Percentiles rank a stretch among this genome's conserved stretches.
phyloP scores from a whole-genome alignment of 1,140 invertebrate species.

The Drosophila ironensis region DNA sequence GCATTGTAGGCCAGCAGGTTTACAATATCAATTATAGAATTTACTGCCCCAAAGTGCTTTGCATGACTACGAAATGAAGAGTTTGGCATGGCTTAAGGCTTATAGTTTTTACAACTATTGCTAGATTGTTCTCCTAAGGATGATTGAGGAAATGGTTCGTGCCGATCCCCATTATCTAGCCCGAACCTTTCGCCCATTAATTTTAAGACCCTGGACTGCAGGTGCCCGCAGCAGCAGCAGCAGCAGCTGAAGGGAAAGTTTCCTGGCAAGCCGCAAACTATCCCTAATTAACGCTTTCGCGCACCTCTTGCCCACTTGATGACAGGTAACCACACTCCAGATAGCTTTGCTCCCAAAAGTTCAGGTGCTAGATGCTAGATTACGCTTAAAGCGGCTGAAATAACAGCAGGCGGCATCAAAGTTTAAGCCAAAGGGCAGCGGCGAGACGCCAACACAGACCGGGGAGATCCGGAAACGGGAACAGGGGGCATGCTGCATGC shows the following conservation, averaged over 20 bases:
- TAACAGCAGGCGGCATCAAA: conserved; percentile 45
- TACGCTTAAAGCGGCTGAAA: conserved; percentile 26
- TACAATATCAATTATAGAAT: conserved; percentile 5
- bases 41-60: neutral
- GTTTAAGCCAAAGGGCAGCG: conserved; percentile 68
- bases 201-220: conserved; percentile 6
- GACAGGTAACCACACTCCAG: conserved; percentile 36
- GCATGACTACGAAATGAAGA: too few relatives aligned
- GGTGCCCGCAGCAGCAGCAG: too few relatives aligned
- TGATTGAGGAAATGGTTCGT: neutral
- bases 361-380: conserved; percentile 53
- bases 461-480: conserved; percentile 9
- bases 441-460: conserved; percentile 67
- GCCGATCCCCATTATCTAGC: neutral
- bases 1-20: neutral
- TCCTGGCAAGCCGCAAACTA: conserved; percentile 15
- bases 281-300: conserved; percentile 41
- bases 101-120: too few relatives aligned
- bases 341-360: conserved; percentile 8
- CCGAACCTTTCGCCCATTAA: conserved; percentile 29
- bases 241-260: conserved; percentile 4
- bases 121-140: neutral
- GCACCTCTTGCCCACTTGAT: conserved; percentile 34
- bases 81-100: too few relatives aligned
- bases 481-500: conserved; percentile 1